Evolutionary conservation across 2,797 vertebrate genomes (phyloP), one percentile per base, ranked within the genome.

Genomic region (Chaunax sp.): DNA sequence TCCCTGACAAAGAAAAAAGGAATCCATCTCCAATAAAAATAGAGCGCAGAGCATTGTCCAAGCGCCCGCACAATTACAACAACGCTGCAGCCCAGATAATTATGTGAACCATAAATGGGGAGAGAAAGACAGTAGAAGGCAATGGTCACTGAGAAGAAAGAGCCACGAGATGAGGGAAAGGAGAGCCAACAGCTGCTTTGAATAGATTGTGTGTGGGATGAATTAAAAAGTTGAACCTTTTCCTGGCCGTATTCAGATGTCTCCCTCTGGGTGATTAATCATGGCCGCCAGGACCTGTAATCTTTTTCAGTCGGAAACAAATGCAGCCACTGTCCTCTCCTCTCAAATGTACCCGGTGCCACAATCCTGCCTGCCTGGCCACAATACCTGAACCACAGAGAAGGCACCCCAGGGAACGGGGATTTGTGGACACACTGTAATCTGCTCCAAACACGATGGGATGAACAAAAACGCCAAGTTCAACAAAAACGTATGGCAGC

Each of bases 181-280:
- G 64, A 78, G 84, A 80, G 82, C 90, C 85, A 91, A 92, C 93
- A 94, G 94, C 94, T 95, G 94, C 89, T 93, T 93, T 92, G 87
- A 93, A 94, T 94, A 95, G 94, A 95, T 94, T 94, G 93, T 86
- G 76, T 83, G 80, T 80, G 72, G 95, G 94, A 94, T 96, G 94
- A 76, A 91, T 95, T 95, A 91, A 53, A 53, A 94, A 94, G 93
- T 93, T 94, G 95, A 95, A 91, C 93, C 94, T 93, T 96, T 96
- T 94, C 94, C 45, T 87, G 90, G 94, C 91, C 92, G 93, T 93
- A 94, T 93, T 96, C 96, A 96, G 94, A 95, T 91, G 94, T 96
- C 95, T 96, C 95, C 94, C 94, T 92, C 89, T 76, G 38, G 89
- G 96, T 95, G 95, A 98, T 98, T 98, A 97, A 98, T 98, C 97